Conservation (phyloP, 1,140 invertebrate species). For the Chironomus striatipennis region DNA sequence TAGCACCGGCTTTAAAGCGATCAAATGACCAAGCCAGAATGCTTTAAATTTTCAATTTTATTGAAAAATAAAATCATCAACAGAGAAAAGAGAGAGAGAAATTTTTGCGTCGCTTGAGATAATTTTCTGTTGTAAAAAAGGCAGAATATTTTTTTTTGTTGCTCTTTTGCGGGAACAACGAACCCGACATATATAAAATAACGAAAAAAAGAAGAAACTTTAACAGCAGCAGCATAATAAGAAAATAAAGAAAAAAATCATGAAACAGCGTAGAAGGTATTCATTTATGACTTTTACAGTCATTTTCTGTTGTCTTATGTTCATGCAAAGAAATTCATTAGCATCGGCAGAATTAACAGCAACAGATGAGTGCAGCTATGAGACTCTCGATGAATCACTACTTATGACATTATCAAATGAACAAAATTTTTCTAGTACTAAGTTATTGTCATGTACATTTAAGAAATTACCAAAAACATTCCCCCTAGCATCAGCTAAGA, state of each 20-base stretch:
- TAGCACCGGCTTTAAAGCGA: slow-evolving; percentile 9
- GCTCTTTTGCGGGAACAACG: not conserved
- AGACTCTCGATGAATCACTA: not conserved
- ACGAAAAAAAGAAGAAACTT: not conserved
- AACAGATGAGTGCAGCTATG: not conserved
- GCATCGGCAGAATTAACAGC: not conserved
- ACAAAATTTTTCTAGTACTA: slow-evolving; percentile 12
- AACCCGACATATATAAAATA: not conserved
- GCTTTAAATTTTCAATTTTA: slow-evolving; percentile 23
- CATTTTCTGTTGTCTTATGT: slow-evolving; percentile 2
- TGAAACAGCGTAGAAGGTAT: not conserved
- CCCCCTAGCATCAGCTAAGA: not conserved
- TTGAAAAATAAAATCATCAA: slow-evolving; percentile 16
- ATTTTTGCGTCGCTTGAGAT: slow-evolving; percentile 7
- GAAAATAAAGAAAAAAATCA: not conserved
- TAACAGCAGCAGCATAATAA: slow-evolving; percentile 11
- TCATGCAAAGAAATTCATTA: not conserved
- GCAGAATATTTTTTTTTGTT: not conserved
- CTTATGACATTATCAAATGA: not conserved
- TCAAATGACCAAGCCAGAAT: slow-evolving; percentile 20
- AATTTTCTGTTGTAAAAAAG: slow-evolving; percentile 9
- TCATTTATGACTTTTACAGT: not conserved
- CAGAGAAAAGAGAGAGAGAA: slow-evolving; percentile 3
- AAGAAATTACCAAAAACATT: slow-evolving; percentile 22
- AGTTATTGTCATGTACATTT: not conserved